These are phyloP conservation scores for Pristionchus arcanus DNA, from an alignment of 2,888 invertebrate genomes.

Conservation along the genomic window DNA sequence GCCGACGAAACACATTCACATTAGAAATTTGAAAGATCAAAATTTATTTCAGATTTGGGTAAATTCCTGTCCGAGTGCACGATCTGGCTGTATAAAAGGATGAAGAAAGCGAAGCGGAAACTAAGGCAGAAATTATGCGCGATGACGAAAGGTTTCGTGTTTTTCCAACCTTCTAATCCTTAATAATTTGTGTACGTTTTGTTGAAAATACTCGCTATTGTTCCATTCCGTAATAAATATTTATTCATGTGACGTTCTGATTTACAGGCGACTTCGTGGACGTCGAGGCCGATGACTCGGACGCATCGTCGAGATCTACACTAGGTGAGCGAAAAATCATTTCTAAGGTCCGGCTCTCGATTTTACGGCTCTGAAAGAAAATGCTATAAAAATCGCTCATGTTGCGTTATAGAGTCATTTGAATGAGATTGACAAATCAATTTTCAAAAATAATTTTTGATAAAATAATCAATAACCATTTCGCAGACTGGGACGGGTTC, in stretches of 20 bases:
- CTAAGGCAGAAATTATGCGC: slow-evolving; percentile 42
- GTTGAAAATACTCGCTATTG: no score
- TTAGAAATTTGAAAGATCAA: background rate
- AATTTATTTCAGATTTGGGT: slow-evolving; percentile 72
- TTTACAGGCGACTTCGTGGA: slow-evolving; percentile 42
- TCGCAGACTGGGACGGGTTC: slow-evolving; percentile 57
- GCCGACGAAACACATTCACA: background rate
- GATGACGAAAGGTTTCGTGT: slow-evolving; percentile 23
- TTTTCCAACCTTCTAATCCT: no score
- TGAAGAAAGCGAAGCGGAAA: slow-evolving; percentile 63
- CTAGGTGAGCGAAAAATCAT: background rate
- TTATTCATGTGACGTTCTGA: no score
- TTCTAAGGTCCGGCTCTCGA: background rate
- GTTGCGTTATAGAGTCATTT: no score
- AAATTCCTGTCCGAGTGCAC: slow-evolving; percentile 79
- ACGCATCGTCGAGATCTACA: slow-evolving; percentile 35
- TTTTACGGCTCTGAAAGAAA: no score
- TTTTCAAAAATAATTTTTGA: no score
- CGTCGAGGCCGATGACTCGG: slow-evolving; percentile 58
- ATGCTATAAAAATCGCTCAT: no score
- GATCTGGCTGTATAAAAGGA: slow-evolving; percentile 77
- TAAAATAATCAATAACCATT: no score
- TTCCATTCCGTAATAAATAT: no score
- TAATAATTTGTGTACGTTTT: no score
- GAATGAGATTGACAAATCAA: no score